Conservation (phyloP, 2,888 invertebrate species). For the Agrotis exclamationis region DNA sequence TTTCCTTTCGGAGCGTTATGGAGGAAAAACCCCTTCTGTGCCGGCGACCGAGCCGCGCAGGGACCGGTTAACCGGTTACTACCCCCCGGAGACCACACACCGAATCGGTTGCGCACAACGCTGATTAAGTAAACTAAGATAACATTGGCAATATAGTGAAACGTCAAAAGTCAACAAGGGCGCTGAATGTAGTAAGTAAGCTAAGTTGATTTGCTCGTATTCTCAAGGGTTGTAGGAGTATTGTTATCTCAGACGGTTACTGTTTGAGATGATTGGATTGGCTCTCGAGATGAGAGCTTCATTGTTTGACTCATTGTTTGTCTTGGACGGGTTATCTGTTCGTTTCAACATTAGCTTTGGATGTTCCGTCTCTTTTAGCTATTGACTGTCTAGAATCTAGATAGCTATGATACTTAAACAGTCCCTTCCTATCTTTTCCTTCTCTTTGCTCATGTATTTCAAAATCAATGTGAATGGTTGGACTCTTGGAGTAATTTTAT, state of each 20-base stretch:
- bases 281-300: constrained; percentile 81
- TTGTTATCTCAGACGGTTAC: constrained; percentile 87
- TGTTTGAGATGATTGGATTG: constrained; percentile 90
- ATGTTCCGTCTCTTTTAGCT: constrained; percentile 41
- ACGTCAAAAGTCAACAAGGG: constrained; percentile 91
- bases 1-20: constrained; percentile 77
- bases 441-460: constrained; percentile 3
- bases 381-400: constrained; percentile 32
- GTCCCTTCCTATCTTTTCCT: background rate
- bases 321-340: constrained; percentile 65
- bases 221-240: constrained; percentile 86
- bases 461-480: background rate
- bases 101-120: constrained; percentile 83
- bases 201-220: constrained; percentile 88
- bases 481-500: background rate
- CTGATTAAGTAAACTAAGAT: constrained; percentile 91
- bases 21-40: constrained; percentile 84
- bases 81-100: constrained; percentile 85
- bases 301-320: constrained; percentile 81
- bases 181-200: constrained; percentile 79
- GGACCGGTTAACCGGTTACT: constrained; percentile 86
- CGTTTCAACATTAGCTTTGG: constrained; percentile 57
- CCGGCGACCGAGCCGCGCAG: constrained; percentile 64
- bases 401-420: constrained; percentile 20
- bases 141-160: constrained; percentile 86